Conservation (phyloP, 2,888 invertebrate genomes). For the Gerris lacustris region DNA sequence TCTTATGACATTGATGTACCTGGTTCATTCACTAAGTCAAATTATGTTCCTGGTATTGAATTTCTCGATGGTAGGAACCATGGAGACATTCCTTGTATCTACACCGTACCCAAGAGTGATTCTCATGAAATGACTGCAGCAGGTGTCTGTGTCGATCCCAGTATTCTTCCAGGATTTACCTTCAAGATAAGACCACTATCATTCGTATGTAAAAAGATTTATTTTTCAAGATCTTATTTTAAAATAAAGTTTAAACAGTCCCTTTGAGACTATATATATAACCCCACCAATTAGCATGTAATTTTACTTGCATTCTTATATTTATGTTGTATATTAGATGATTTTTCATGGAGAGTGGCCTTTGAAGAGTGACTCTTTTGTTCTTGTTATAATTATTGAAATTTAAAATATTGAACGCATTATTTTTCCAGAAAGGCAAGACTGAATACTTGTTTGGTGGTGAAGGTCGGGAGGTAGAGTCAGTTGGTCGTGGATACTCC, state of each 20-base stretch:
- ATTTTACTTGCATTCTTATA: too few species aligned
- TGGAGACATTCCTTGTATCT: slow-evolving; percentile 54
- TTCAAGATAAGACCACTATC: slow-evolving; percentile 42
- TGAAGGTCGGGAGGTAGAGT: slow-evolving; percentile 51
- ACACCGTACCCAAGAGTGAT: slow-evolving; percentile 48
- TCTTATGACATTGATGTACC: not conserved
- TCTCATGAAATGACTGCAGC: slow-evolving; percentile 54
- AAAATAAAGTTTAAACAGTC: too few species aligned
- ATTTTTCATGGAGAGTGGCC: too few species aligned
- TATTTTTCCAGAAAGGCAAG: slow-evolving; percentile 6
- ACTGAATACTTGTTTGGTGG: slow-evolving; percentile 45
- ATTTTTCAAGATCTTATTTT: too few species aligned
- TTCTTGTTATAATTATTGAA: too few species aligned
- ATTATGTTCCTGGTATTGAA: slow-evolving; percentile 17
- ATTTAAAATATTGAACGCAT: too few species aligned
- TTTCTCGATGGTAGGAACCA: slow-evolving; percentile 46
- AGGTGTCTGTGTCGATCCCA: slow-evolving; percentile 59
- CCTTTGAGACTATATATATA: too few species aligned
- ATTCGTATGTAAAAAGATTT: not conserved
- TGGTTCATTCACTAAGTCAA: not conserved
- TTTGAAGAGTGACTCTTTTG: too few species aligned
- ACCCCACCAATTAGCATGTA: too few species aligned
- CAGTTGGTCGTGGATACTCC: slow-evolving; percentile 61
- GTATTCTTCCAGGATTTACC: slow-evolving; percentile 59
- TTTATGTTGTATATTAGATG: too few species aligned